phyloP scores from a whole-genome alignment of 2,113 vertebrate genomes.

The Nothoprocta perdicaria region DNA sequence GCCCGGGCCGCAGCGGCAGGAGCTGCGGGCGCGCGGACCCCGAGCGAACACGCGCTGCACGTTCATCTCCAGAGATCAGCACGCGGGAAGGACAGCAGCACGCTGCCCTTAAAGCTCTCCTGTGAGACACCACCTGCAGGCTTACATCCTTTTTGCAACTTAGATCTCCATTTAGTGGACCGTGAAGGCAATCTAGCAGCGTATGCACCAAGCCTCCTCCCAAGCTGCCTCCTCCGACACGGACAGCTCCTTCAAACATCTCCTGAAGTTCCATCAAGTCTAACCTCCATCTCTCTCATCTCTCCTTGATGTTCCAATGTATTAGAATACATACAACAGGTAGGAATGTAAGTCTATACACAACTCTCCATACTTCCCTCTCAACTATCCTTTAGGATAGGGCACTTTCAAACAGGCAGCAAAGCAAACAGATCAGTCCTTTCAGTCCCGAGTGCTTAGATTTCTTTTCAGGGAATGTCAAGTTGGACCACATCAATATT shows the following conservation, averaged over 20 bases:
- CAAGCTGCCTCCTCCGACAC: neutral
- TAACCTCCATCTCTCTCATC: neutral
- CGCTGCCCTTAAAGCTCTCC: neutral
- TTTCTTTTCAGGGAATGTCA: neutral
- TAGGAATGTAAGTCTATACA: neutral
- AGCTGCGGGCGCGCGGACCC: neutral
- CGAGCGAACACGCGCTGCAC: fast-evolving
- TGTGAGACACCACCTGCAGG: fast-evolving
- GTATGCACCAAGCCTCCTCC: neutral
- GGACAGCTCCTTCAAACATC: neutral
- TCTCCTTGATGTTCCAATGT: neutral
- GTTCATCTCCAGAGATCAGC: neutral
- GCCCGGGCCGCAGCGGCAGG: neutral
- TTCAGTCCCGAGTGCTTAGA: neutral
- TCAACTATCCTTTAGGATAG: fast-evolving
- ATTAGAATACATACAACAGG: neutral
- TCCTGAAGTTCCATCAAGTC: neutral
- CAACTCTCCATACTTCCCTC: neutral
- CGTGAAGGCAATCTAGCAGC: neutral
- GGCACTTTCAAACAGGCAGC: fast-evolving
- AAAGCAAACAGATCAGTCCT: fast-evolving
- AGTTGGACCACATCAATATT: neutral
- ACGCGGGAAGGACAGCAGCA: neutral
- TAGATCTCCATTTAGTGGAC: neutral
- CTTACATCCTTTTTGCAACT: neutral